A percentile compares a stretch with the other conserved stretches of the same genome.
phyloP scores from a whole-genome alignment of 2,797 vertebrate genomes.

The Urocyon cinereoargenteus region DNA sequence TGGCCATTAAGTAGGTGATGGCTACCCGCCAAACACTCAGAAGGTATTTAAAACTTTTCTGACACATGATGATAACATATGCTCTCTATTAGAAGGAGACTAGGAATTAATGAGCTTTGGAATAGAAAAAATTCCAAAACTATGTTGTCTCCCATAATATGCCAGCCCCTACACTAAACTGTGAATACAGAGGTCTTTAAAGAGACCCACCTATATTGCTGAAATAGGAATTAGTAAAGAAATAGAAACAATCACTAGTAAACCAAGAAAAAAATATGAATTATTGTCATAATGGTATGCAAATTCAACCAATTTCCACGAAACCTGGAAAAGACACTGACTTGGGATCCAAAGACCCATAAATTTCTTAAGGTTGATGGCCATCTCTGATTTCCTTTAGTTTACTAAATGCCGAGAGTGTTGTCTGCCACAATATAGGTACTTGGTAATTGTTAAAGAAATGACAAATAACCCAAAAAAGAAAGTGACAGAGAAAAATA shows the following conservation, averaged over 20 bases:
- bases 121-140: neutral
- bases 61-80: neutral
- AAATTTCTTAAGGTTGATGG: neutral
- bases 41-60: neutral
- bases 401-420: neutral
- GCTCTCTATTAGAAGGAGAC: neutral
- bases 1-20: neutral
- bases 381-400: neutral
- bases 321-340: neutral
- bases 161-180: neutral
- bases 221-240: neutral
- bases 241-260: neutral
- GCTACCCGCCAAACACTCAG: neutral
- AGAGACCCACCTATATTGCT: neutral
- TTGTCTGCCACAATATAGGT: rapidly evolving
- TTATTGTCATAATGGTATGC: neutral
- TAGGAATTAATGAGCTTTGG: neutral
- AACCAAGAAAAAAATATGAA: neutral
- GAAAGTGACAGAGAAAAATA: neutral
- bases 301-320: neutral
- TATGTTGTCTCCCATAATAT: neutral
- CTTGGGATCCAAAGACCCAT: neutral
- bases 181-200: neutral
- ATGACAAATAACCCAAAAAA: neutral
- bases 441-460: neutral